phyloP scores from a whole-genome alignment of 2,797 vertebrate genomes.

The Acropternis orthonyx region DNA sequence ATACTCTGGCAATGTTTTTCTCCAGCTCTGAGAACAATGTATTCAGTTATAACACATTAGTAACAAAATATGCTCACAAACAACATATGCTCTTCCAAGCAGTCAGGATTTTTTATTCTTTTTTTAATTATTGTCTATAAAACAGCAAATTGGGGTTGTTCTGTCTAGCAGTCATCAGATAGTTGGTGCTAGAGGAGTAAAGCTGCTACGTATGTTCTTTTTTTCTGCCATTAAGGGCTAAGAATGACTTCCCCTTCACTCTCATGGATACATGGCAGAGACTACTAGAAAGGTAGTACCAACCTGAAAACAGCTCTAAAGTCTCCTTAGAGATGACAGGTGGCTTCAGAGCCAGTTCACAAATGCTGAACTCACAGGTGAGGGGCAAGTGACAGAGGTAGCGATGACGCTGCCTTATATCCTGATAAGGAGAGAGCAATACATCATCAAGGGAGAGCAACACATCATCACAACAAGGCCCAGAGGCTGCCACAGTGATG shows the following conservation, averaged over 20 bases:
- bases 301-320: slow-evolving; percentile 91
- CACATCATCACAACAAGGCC: neutral
- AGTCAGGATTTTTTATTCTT: neutral
- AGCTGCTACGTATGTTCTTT: neutral
- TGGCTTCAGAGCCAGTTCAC: slow-evolving; percentile 91
- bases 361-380: slow-evolving; percentile 97
- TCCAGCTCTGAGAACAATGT: neutral
- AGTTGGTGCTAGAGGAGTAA: neutral
- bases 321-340: slow-evolving; percentile 93
- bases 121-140: neutral
- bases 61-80: neutral
- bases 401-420: slow-evolving; percentile 91
- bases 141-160: neutral
- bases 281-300: neutral
- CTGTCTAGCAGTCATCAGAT: neutral
- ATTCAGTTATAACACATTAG: neutral
- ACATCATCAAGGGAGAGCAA: neutral
- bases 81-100: neutral
- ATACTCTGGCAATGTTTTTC: neutral
- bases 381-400: slow-evolving; percentile 95
- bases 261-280: neutral
- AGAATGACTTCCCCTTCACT: neutral
- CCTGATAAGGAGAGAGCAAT: slow-evolving; percentile 73
- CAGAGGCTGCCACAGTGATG: neutral
- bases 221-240: neutral